phyloP scores from a whole-genome alignment of 2,888 invertebrate genomes.

The Lymantria monacha region DNA sequence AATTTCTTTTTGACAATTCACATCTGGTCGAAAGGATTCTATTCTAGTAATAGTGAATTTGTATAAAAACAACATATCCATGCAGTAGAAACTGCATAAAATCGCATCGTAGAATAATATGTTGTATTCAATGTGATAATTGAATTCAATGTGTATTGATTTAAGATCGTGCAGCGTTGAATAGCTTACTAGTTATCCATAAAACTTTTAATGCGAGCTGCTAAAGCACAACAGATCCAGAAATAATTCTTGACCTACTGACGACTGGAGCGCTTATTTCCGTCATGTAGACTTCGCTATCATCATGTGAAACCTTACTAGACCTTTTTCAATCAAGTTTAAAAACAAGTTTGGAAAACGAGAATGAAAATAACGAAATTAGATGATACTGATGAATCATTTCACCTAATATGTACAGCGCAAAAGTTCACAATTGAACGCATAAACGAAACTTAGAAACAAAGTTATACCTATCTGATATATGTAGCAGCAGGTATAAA shows the following conservation, averaged over 20 bases:
- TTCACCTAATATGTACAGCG: too few species aligned
- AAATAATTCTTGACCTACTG: constrained; percentile 80
- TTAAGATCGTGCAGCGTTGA: constrained; percentile 47
- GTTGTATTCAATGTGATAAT: background rate
- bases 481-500: too few species aligned
- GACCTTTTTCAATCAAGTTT: constrained; percentile 48
- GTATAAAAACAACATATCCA: too few species aligned
- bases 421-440: too few species aligned
- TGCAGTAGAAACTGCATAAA: too few species aligned
- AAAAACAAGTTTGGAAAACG: constrained; percentile 16
- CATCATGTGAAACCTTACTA: constrained; percentile 34
- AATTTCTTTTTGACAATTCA: too few species aligned
- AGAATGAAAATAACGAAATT: background rate
- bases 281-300: constrained; percentile 67
- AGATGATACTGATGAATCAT: background rate
- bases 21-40: too few species aligned
- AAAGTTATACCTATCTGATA: too few species aligned
- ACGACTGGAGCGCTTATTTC: constrained; percentile 79
- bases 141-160: too few species aligned
- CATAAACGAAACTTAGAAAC: too few species aligned
- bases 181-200: constrained; percentile 52
- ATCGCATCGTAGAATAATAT: too few species aligned
- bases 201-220: constrained; percentile 64
- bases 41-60: too few species aligned
- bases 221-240: constrained; percentile 68